These are phyloP conservation scores for Python bivittatus DNA, from an alignment of 2,113 vertebrate genomes.

Conservation along the genomic window DNA sequence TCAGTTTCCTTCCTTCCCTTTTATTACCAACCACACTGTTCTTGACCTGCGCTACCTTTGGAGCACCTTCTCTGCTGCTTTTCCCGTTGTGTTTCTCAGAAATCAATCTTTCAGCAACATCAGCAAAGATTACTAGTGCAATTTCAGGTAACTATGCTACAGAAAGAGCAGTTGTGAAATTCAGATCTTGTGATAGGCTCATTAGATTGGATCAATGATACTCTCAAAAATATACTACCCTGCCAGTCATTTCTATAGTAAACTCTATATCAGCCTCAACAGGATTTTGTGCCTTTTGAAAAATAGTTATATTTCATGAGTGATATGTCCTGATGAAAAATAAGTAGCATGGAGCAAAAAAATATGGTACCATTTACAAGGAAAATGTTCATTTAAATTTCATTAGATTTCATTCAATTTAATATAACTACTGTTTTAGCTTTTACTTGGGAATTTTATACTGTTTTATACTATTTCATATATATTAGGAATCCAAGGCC, in stretches of 20 bases:
- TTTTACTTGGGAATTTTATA: background rate
- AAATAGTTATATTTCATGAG: conserved; percentile 31
- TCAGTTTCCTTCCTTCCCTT: conserved; percentile 26
- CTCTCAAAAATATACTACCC: conserved; percentile 38
- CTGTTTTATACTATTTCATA: background rate
- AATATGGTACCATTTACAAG: conserved; percentile 40
- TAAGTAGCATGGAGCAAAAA: conserved; percentile 25
- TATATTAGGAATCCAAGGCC: too few species aligned
- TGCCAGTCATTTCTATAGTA: conserved; percentile 25
- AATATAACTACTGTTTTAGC: conserved; percentile 22
- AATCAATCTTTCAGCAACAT: conserved; percentile 50
- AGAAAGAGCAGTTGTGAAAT: conserved; percentile 49
- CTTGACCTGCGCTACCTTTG: conserved; percentile 37
- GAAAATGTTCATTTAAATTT: conserved; percentile 23
- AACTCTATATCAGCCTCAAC: conserved; percentile 32
- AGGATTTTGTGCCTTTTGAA: conserved; percentile 40
- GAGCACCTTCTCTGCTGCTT: background rate
- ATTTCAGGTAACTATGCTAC: conserved; percentile 39
- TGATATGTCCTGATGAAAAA: conserved; percentile 44
- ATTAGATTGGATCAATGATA: conserved; percentile 47
- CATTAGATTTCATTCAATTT: conserved; percentile 34
- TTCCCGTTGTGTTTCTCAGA: conserved; percentile 43
- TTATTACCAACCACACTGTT: conserved; percentile 2
- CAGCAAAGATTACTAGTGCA: conserved; percentile 31
- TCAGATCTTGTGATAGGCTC: conserved; percentile 42